phyloP scores from a whole-genome alignment of 2,888 invertebrate species.

The Folsomia manolachei region DNA sequence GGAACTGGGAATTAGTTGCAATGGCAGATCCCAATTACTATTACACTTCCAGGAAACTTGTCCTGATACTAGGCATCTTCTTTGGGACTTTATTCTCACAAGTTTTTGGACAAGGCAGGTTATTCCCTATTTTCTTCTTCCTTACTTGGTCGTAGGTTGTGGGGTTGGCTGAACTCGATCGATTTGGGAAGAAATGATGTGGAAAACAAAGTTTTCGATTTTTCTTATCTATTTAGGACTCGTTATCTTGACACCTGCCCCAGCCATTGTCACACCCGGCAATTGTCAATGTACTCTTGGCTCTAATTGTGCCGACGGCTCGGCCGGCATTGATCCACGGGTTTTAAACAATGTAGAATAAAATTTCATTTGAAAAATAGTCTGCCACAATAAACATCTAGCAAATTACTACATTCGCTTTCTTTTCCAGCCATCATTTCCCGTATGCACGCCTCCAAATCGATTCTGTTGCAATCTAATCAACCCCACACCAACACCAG shows the following conservation, averaged over 20 bases:
- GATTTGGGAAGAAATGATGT: too few relatives aligned
- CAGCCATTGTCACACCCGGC: neutral
- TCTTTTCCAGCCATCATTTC: conserved; percentile 12
- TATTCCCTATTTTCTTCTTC: too few relatives aligned
- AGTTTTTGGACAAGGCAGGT: neutral
- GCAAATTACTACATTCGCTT: neutral
- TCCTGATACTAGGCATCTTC: neutral
- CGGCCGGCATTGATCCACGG: conserved; percentile 31
- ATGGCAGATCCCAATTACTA: too few relatives aligned
- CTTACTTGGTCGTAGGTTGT: too few relatives aligned
- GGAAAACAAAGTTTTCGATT: neutral
- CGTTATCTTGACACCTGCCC: neutral
- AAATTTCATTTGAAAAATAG: conserved; percentile 1
- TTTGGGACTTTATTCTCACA: neutral
- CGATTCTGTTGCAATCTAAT: conserved; percentile 35
- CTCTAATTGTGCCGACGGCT: conserved; percentile 33
- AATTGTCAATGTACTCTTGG: conserved; percentile 28
- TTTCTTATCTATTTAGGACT: neutral
- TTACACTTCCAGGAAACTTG: too few relatives aligned
- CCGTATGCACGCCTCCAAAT: conserved; percentile 27
- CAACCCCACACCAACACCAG: conserved; percentile 17
- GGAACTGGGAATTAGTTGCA: too few relatives aligned
- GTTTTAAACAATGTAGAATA: conserved; percentile 31
- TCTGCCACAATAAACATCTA: neutral
- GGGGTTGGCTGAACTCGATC: too few relatives aligned